Evolutionary conservation across 2,888 invertebrate genomes (phyloP).

Genomic region (Melitaea athalia): DNA sequence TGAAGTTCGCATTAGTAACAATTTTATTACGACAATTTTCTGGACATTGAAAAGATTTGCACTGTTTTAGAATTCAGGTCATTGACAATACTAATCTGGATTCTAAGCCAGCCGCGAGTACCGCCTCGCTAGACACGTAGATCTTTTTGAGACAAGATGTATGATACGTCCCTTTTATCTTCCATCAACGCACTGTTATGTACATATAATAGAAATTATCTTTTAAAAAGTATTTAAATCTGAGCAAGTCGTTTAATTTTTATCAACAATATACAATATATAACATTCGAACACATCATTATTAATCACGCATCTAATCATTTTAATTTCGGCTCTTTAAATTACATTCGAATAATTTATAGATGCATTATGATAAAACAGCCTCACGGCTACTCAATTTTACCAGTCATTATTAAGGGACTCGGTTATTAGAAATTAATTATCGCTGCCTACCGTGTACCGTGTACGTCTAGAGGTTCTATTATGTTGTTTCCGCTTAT

Average conservation of each 20-base stretch:
- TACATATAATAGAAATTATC: constrained; percentile 8
- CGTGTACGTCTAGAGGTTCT: constrained; percentile 43
- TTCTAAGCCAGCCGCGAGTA: constrained; percentile 67
- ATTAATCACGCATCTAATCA: constrained; percentile 30
- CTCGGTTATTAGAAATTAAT: constrained; percentile 46
- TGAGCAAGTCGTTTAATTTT: background rate
- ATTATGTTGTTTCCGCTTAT: constrained; percentile 51
- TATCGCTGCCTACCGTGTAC: constrained; percentile 44
- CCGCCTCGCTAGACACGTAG: constrained; percentile 36
- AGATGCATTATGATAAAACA: constrained; percentile 47
- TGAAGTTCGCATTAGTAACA: constrained; percentile 27
- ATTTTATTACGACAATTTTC: constrained; percentile 26
- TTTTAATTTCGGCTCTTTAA: constrained; percentile 45
- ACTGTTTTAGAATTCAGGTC: constrained; percentile 62
- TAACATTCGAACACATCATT: constrained; percentile 1
- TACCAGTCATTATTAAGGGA: constrained; percentile 44
- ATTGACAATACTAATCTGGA: constrained; percentile 64
- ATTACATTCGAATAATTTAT: constrained; percentile 45
- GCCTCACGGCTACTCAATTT: constrained; percentile 38
- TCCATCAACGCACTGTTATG: constrained; percentile 31
- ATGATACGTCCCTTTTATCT: constrained; percentile 44
- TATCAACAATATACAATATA: background rate
- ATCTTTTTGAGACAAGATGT: constrained; percentile 50
- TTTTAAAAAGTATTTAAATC: constrained; percentile 1
- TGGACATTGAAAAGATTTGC: constrained; percentile 31